Evolutionary conservation across 2,888 invertebrate species (phyloP), one percentile per base, ranked within the genome.

Genomic region (Atrina japonica): DNA sequence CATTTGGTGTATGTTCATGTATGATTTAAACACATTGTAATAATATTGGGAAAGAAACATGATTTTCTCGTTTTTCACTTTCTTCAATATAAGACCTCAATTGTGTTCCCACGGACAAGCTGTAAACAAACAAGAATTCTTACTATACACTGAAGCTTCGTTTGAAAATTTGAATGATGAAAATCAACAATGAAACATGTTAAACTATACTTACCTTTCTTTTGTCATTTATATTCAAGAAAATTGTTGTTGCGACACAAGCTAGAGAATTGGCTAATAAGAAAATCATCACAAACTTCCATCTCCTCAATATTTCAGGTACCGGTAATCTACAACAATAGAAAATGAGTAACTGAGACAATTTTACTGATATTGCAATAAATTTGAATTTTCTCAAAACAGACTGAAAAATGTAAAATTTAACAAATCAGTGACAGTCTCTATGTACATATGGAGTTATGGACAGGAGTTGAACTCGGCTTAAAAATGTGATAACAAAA

Each of bases 211-310:
- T 58, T 78, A 90, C 90, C 88, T 76, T 84, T 70, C 78, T 81
- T 23, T 73, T 83, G 72, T 91, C 90, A 29, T 80, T 77, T 29
- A 88, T 71, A 70, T 89, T 90, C 2, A 90, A 82, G 47, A 85
- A 60, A 23, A 84, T 53, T 9, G 88, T 78, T 11, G 83, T 77
- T 1, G 75, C 74, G 9, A 89, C 85, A 79, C 90, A 90, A 21
- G 86, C 83, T 11, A 90, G 68, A 7, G 83, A 77, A 73, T 91
- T 91, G 30, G 75, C 85, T 52, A 91, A 74, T n/a, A 91, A 77
- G 73, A 87, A 90, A 53, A 90, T 88, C 90, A 90, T 90, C 11
- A 90, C 90, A 79, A 83, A 88, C 70, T 89, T 88, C 91, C 91
- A 91, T 56, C 84, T 76, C 23, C 60, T 29, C 41, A 90, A 70